Base-by-base conservation (phyloP, 2,888 invertebrate genomes). In the Macaria liturata region DNA sequence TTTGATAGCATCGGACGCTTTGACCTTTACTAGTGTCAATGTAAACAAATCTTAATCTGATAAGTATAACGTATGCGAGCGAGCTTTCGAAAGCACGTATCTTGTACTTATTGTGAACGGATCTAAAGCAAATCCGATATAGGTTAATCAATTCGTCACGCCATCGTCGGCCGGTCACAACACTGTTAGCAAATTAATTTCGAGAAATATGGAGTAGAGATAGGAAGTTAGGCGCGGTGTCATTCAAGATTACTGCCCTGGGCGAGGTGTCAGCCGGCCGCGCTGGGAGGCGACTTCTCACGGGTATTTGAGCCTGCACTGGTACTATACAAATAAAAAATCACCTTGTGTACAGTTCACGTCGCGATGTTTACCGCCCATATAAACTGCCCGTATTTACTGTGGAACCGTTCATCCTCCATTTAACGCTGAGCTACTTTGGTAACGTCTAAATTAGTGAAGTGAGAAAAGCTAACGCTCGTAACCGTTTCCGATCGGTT, bases 281-380 rank as follows among this genome's bases (percentile, higher is more conserved):
- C 67, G 63, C 59, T 76, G 77, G 74, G 82, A 81, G 82, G 75
- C 74, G 72, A 67, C 80, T 90, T 91, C 91, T 90, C 91, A 91
- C 91, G 91, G 89, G 84, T 87, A 90, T 91, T 91, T 89, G 82
- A 83, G 76, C 79, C 81, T 78, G 80, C 80, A 80, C 86, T 78
- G 76, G 83, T 80, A 82, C 84, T 86, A 83, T 70, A 86, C 86
- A 90, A 91, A 91, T 85, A 90, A 87, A 84, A 58, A 82, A 86
- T 76, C 82, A 84, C 76, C 81, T 81, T 91, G 91, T 91, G 90
- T 91, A 90, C 91, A 88, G 88, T 89, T 91, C 89, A 88, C 90
- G 88, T 86, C 76, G 83, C 76, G 75, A 68, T 88, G 88, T 90
- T 90, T 88, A 81, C 88, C 80, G 81, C 83, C 74, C 87, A 83